These are phyloP conservation scores for Eurytoma californica DNA, from an alignment of 2,888 invertebrate genomes.

Conservation along the genomic window DNA sequence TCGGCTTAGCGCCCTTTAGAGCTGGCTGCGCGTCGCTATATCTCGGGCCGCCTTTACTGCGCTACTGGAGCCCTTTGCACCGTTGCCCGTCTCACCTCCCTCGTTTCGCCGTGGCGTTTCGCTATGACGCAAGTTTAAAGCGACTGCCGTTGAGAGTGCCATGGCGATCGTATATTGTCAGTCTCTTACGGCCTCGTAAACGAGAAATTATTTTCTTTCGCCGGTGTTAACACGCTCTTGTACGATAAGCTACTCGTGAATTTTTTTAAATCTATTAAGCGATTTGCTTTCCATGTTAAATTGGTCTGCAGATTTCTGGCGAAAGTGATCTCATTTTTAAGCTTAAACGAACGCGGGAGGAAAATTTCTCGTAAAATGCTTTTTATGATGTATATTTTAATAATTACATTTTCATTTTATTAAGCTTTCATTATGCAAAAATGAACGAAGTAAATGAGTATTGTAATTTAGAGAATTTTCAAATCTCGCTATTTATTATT, in stretches of 20 bases:
- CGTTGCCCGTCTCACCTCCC: background rate
- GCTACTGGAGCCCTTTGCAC: background rate
- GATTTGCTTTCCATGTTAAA: background rate
- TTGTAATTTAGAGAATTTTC: too few relatives aligned
- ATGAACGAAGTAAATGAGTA: too few relatives aligned
- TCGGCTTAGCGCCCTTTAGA: too few relatives aligned
- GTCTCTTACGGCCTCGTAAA: background rate
- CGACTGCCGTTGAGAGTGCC: constrained; percentile 9
- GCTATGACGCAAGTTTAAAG: background rate
- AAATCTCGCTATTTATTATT: too few relatives aligned
- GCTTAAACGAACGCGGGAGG: too few relatives aligned
- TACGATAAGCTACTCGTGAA: background rate
- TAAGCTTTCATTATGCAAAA: too few relatives aligned
- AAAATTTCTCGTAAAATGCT: too few relatives aligned
- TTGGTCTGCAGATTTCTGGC: too few relatives aligned
- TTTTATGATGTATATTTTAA: too few relatives aligned
- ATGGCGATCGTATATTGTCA: background rate
- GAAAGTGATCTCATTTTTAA: too few relatives aligned
- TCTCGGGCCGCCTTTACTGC: background rate
- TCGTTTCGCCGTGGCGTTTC: background rate
- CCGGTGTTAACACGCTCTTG: background rate
- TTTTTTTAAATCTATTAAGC: background rate
- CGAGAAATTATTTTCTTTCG: background rate
- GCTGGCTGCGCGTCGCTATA: background rate
- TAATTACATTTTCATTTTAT: too few relatives aligned